Evolutionary conservation across 1,140 invertebrate species (phyloP).

Genomic region (Macrostomum lignano): DNA sequence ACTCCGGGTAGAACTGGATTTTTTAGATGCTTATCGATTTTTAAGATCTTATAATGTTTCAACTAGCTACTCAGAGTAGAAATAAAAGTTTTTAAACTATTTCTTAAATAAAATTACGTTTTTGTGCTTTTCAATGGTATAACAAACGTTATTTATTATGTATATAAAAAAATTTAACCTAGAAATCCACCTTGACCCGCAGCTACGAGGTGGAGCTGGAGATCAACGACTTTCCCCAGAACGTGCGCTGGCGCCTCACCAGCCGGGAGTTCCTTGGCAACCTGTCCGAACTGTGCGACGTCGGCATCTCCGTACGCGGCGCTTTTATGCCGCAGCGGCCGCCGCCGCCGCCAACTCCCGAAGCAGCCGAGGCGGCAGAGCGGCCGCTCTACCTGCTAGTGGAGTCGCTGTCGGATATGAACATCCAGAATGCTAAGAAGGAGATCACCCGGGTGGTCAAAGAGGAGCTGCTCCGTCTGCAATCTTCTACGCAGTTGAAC

Average conservation of each 20-base stretch:
- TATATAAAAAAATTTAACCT: constrained; percentile 34
- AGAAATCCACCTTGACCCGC: no score
- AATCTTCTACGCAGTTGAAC: no score
- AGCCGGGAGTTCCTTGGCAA: constrained; percentile 89
- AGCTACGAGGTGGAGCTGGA: constrained; percentile 87
- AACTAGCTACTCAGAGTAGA: no score
- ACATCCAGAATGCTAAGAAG: constrained; percentile 83
- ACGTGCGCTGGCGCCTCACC: constrained; percentile 86
- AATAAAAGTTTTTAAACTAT: no score
- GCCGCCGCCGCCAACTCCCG: constrained; percentile 13
- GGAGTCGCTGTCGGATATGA: constrained; percentile 79
- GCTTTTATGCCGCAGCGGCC: constrained; percentile 45
- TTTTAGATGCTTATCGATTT: no score
- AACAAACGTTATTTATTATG: no score
- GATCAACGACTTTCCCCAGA: constrained; percentile 97
- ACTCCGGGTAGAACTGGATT: no score
- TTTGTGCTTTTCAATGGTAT: no score
- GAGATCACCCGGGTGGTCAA: constrained; percentile 91
- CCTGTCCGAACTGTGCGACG: constrained; percentile 93
- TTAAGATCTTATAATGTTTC: no score
- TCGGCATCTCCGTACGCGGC: constrained; percentile 86
- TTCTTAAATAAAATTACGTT: no score
- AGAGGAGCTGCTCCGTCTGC: constrained; percentile 82
- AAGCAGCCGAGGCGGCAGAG: constrained; percentile 51
- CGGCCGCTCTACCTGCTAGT: constrained; percentile 90